Base-by-base conservation (phyloP, 2,113 vertebrate genomes). In the Brachirus orientalis region DNA sequence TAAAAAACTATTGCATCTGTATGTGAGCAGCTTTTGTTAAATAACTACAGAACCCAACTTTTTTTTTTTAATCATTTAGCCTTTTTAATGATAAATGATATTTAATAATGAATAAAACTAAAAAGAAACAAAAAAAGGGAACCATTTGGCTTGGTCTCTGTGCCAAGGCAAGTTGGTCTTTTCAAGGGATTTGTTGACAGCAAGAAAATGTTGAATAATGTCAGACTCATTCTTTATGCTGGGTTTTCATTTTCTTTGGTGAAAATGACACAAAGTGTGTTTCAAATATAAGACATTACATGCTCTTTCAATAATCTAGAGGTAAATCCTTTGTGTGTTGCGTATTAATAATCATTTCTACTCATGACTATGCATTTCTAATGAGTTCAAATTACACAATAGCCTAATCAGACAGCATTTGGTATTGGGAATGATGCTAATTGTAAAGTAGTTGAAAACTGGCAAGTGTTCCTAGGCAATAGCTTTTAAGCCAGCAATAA, bases 401-500 rank as follows among this genome's bases (percentile, higher is more conserved):
- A 38, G 40, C 28, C 56, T 54, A 52, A 59, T 53, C n/a, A 69
- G 59, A 66, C 8, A 16, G 47, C 18, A 58, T 53, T 70, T 10
- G 8, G 36, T 33, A 22, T 47, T 46, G 8, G 20, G 16, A 52
- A 58, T 51, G 10, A 62, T 58, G 41, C 35, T 57, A 11, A 43
- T n/a, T 46, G 9, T 35, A 67, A 54, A n/a, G 48, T 62, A 80
- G 46, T 55, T 37, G 41, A 72, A 44, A 63, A 48, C 19, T 55
- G 1, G 19, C 55, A 1, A 69, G 61, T 47, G 17, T 54, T 43
- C 11, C 14, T 47, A 51, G 2, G 48, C 51, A 66, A 20, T 13
- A 66, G 48, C 40, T 45, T 33, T 17, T 40, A 35, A 53, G 62
- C 51, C 28, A 73, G 50, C 55, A 28, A 72, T 57, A 45, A 73